Evolutionary conservation across 2,113 vertebrate species (phyloP).

Genomic region (Anolis sagrei): DNA sequence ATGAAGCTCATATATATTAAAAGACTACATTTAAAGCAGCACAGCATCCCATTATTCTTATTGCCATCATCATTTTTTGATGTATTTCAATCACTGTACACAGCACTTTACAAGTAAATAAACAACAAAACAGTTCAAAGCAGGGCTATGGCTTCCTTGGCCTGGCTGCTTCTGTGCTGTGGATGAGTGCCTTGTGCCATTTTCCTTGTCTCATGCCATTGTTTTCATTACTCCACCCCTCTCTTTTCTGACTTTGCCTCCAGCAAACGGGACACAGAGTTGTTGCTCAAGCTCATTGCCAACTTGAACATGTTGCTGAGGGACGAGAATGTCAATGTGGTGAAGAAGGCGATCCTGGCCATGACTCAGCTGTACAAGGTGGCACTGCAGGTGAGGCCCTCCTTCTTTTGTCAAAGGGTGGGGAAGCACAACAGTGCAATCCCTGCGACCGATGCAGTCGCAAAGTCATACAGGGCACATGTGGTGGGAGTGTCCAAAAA

Average conservation of each 20-base stretch:
- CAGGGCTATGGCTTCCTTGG: not conserved
- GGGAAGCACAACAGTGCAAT: not conserved
- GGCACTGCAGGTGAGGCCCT: constrained; percentile 84
- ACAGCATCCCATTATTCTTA: too few species aligned
- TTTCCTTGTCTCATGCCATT: not conserved
- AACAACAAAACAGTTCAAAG: too few species aligned
- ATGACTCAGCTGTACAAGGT: constrained; percentile 95
- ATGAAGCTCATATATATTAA: too few species aligned
- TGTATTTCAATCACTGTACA: too few species aligned
- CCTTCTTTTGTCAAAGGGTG: too few species aligned
- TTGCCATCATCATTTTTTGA: too few species aligned
- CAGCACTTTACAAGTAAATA: too few species aligned
- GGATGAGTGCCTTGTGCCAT: not conserved
- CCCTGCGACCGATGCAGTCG: not conserved
- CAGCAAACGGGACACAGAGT: constrained; percentile 94
- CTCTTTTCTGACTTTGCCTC: not conserved
- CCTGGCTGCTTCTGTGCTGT: too few species aligned
- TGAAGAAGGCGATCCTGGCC: constrained; percentile 93
- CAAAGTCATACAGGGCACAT: not conserved
- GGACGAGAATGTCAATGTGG: constrained; percentile 94
- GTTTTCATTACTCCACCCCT: too few species aligned
- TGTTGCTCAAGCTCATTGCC: constrained; percentile 88
- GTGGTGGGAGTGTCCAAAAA: too few species aligned
- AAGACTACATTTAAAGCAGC: too few species aligned
- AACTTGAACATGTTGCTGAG: constrained; percentile 94